Conservation (phyloP, 2,888 invertebrate species). For the Lacanobia oleracea region DNA sequence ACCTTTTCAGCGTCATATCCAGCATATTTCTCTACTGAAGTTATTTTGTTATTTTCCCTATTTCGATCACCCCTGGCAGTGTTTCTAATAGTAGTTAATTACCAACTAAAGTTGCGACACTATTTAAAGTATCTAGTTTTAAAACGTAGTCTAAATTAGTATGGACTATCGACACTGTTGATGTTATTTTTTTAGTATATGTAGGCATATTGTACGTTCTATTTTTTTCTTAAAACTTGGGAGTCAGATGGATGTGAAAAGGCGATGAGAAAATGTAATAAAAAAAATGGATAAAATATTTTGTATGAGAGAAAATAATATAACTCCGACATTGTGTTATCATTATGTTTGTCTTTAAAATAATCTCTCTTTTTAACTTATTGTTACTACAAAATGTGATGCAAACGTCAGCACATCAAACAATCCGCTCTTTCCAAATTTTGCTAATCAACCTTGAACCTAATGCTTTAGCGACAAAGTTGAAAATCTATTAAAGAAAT, state of each 20-base stretch:
- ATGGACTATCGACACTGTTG: not conserved
- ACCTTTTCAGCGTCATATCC: too few relatives aligned
- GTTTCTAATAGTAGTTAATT: not conserved
- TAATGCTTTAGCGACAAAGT: too few relatives aligned
- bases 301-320: conserved; percentile 1
- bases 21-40: too few relatives aligned
- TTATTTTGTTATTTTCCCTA: not conserved
- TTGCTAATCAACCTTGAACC: too few relatives aligned
- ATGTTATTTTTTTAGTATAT: not conserved
- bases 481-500: too few relatives aligned
- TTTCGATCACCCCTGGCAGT: conserved; percentile 4
- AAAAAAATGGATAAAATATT: not conserved
- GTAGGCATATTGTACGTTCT: not conserved
- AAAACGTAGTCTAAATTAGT: not conserved
- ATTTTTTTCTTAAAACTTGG: not conserved
- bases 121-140: too few relatives aligned
- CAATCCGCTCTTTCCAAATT: too few relatives aligned
- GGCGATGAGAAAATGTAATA: not conserved
- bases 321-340: not conserved
- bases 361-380: not conserved
- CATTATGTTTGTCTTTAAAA: not conserved
- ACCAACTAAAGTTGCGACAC: not conserved
- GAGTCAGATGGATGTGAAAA: not conserved
- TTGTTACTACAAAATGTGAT: not conserved
- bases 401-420: too few relatives aligned